phyloP scores from a whole-genome alignment of 2,113 vertebrate species.

The Gracilinanus agilis region DNA sequence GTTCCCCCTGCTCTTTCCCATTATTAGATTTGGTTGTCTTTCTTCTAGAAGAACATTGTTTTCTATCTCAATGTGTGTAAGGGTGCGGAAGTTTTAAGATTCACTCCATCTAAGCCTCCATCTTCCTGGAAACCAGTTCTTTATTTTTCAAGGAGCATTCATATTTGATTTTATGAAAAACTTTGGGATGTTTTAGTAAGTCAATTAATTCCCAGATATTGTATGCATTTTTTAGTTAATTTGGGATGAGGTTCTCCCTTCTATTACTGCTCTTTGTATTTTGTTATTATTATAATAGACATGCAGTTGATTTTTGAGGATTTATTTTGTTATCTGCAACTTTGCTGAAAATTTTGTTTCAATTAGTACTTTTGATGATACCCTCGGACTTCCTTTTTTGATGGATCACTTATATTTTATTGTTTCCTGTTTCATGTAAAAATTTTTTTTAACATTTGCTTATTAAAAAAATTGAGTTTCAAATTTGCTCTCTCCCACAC shows the following conservation, averaged over 20 bases:
- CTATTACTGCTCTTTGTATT: not conserved
- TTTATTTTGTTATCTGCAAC: not conserved
- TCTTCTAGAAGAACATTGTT: too few species aligned
- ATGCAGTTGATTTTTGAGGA: not conserved
- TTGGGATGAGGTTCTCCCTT: not conserved
- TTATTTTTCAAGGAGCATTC: not conserved
- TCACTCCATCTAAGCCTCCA: too few species aligned
- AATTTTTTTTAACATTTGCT: too few species aligned
- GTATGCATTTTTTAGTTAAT: not conserved
- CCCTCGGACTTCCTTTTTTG: not conserved
- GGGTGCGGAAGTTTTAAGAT: too few species aligned
- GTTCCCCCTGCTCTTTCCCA: too few species aligned
- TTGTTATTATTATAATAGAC: not conserved
- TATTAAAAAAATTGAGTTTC: too few species aligned
- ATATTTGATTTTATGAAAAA: not conserved
- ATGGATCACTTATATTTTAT: too few species aligned
- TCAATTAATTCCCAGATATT: not conserved
- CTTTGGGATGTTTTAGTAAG: not conserved
- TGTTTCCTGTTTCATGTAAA: too few species aligned
- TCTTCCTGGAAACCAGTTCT: too few species aligned
- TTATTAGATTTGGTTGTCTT: too few species aligned
- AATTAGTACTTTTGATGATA: not conserved
- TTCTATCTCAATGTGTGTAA: too few species aligned
- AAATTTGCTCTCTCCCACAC: too few species aligned
- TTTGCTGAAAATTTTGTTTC: not conserved